phyloP scores from a whole-genome alignment of 2,888 invertebrate genomes.

The Phalangium opilio region DNA sequence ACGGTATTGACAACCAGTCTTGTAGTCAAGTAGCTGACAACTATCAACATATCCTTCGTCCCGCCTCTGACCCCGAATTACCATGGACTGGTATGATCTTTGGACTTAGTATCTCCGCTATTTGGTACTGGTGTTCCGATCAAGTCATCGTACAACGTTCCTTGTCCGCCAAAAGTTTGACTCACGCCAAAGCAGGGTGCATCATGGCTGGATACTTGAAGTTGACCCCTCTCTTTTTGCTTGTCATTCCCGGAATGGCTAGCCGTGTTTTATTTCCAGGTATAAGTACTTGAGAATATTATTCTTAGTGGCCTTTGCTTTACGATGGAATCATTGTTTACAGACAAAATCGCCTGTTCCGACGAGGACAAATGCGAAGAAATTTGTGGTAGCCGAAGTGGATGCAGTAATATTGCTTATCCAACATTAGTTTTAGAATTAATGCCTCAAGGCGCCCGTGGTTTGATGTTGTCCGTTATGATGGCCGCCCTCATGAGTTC shows the following conservation, averaged over 20 bases:
- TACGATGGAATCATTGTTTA: not conserved
- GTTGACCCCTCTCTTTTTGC: constrained; percentile 34
- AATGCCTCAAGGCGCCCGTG: constrained; percentile 33
- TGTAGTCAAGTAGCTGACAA: constrained; percentile 29
- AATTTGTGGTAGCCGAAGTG: constrained; percentile 29
- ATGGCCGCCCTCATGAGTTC: constrained; percentile 38
- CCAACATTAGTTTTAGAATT: constrained; percentile 33
- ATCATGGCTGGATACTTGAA: constrained; percentile 36
- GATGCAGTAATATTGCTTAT: constrained; percentile 36
- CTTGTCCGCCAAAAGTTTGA: constrained; percentile 34
- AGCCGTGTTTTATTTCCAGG: constrained; percentile 35
- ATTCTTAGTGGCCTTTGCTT: too few relatives aligned
- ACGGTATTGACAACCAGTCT: constrained; percentile 15
- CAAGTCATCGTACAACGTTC: constrained; percentile 37
- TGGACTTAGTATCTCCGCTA: constrained; percentile 29
- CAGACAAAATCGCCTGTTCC: constrained; percentile 32
- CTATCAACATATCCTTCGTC: constrained; percentile 29
- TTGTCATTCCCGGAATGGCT: constrained; percentile 39
- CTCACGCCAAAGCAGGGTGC: constrained; percentile 37
- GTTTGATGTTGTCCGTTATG: constrained; percentile 39
- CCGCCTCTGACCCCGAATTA: constrained; percentile 25
- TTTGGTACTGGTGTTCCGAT: constrained; percentile 36
- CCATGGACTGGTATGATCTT: constrained; percentile 31
- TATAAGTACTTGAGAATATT: constrained; percentile 19
- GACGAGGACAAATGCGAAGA: constrained; percentile 29